Evolutionary conservation across 2,113 vertebrate genomes (phyloP).

Genomic region (Trachemys scripta): DNA sequence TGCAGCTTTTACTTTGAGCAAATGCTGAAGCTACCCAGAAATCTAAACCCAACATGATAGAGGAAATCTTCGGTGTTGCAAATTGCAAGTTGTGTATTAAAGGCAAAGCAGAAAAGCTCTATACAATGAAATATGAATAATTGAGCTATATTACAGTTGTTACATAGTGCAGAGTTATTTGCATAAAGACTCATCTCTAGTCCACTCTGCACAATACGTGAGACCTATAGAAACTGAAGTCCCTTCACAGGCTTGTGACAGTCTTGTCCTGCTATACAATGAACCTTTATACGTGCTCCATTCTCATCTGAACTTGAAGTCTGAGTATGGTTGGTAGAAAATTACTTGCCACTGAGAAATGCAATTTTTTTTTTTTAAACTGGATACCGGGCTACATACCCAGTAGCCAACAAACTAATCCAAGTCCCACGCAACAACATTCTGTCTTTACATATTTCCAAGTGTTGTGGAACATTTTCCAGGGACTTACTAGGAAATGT

Average conservation of each 20-base stretch:
- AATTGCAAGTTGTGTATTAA: neutral
- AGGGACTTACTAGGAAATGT: neutral
- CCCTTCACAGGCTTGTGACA: neutral
- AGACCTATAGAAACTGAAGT: neutral
- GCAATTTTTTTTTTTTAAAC: neutral
- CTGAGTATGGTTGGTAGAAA: neutral
- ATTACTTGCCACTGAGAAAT: neutral
- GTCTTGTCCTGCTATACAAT: neutral
- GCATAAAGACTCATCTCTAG: constrained; percentile 12
- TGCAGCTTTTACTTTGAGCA: neutral
- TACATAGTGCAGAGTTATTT: neutral
- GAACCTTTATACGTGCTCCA: neutral
- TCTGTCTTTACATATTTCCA: neutral
- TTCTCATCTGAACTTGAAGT: neutral
- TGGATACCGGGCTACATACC: neutral
- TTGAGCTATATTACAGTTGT: constrained; percentile 21
- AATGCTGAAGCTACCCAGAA: constrained; percentile 6
- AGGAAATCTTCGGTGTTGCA: neutral
- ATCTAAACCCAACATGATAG: neutral
- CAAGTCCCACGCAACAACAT: neutral
- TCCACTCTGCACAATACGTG: neutral
- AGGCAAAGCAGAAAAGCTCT: neutral
- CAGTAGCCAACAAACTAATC: neutral
- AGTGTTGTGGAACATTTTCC: neutral
- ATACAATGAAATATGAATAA: constrained; percentile 1